A percentile compares a stretch with the other conserved stretches of the same genome.
Evolutionary conservation across 2,113 vertebrate species (phyloP).

Genomic region (Pitta sordida): DNA sequence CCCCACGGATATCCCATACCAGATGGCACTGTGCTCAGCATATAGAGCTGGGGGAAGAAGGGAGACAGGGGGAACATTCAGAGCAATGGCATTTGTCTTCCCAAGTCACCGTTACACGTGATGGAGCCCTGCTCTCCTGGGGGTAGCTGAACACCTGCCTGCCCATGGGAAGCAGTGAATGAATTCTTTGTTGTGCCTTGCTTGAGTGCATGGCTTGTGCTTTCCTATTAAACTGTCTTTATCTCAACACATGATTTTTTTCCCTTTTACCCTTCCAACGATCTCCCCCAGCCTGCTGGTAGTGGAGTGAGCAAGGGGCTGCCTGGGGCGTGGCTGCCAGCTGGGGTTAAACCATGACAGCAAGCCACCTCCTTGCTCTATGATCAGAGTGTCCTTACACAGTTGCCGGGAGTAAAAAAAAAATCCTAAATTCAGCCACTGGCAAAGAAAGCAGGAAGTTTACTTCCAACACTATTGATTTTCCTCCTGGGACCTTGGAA

Average conservation of each 20-base stretch:
- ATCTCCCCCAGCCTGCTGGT: neutral
- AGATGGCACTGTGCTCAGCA: neutral
- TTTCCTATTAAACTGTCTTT: neutral
- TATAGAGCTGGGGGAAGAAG: neutral
- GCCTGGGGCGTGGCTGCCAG: neutral
- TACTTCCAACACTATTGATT: neutral
- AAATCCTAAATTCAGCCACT: neutral
- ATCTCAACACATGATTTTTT: neutral
- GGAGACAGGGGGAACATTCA: neutral
- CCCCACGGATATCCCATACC: neutral
- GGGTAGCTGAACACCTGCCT: neutral
- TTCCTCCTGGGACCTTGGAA: neutral
- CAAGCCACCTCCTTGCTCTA: neutral
- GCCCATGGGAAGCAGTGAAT: neutral
- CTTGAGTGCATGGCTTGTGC: neutral
- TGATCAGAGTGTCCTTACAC: neutral
- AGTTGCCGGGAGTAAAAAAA: neutral
- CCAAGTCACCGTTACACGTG: fast-evolving
- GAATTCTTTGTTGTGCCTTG: neutral
- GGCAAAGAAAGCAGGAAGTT: neutral
- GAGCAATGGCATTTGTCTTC: neutral
- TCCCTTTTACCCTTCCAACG: neutral
- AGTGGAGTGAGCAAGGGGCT: fast-evolving
- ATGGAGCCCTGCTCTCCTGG: neutral
- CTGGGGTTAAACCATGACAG: neutral